Evolutionary conservation across 2,888 invertebrate species (phyloP), one percentile per base, ranked within the genome.

Genomic region (Dynastes hyllus): DNA sequence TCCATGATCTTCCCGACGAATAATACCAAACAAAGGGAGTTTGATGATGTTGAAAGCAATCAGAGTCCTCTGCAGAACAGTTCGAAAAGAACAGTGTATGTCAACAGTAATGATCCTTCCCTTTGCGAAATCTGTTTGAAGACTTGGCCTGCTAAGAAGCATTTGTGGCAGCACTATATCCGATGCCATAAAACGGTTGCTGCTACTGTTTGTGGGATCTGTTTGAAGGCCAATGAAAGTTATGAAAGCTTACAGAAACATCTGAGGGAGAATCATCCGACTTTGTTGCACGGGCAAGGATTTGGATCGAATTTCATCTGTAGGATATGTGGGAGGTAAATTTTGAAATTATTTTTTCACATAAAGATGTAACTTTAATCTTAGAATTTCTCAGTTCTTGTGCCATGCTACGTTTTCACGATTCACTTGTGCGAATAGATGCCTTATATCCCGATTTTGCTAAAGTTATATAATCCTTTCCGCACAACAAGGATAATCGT

Each of bases 141-240:
- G 83, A 90, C 90, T 9, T 92, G 92, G 92, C 92, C 92, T 0
- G 92, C 91, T 0, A 92, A 92, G 81, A 92, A 92, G 81, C 92
- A 92, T 82, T 86, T 92, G 0, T 92, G 92, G 92, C 92, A 92
- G 83, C 92, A 92, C 85, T 87, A 92, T 75, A 89, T 89, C 61
- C 88, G 92, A 6, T 92, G 92, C 83, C 92, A 92, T 84, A 90
- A 91, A 71, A 86, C 88, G 9, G 91, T 91, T 53, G 92, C 92
- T 0, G 92, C 92, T 0, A 91, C 91, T 0, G 91, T 92, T 1
- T 92, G 92, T 80, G 92, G 92, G 0, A 92, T 92, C 55, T 92
- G 92, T 81, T 84, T 92, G 53, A 91, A 92, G 83, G 89, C 91
- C 0, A 92, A 92, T 83, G 86, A 88, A 2, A 89, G 87, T 55